Base-by-base conservation (phyloP, 2,888 invertebrate species). In the Drosophila demipolita region DNA sequence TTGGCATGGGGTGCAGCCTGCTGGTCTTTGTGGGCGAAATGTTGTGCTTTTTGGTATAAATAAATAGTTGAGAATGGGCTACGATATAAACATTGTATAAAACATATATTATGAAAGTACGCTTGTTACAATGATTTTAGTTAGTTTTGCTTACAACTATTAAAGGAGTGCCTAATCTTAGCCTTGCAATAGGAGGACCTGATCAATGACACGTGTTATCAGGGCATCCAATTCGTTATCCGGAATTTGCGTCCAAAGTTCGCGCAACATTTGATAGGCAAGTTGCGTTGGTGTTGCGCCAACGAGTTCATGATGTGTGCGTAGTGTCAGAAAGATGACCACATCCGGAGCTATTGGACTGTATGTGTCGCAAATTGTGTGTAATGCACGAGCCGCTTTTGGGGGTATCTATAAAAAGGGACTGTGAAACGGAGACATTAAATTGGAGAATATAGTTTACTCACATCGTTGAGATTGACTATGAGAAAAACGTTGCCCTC, bases 291-390 rank as follows among this genome's bases (percentile, higher is more conserved):
- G 73, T 17, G 66, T 85, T 0, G 48, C 83, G 73, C 8, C 49
- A 45, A 26, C 23, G 2, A 20, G 48, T n/a, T 62, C 38, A 26
- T 71, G 61, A 5, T 64, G 36, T 53, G 74, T 88, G 53, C 36
- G 92, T 62, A 93, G 73, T 1, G 93, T 93, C 17, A 94, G 82
- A 77, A 94, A 93, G 50, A 94, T 94, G 26, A 94, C 88, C 8
- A 92, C 93, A 66, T 92, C 90, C 26, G 85, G 71, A 0, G 93
- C 91, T 26, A 94, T 83, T 12, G 95, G 95, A 64, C 91, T 93
- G 52, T 93, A 74, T 35, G 93, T 94, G 80, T 95, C 95, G 78
- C 95, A 95, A 75, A 95, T 93, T 65, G 93, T 91, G 80, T 95
- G 95, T 75, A 95, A 93, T 4, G 94, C 94, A 80, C 92, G 93